Percentiles rank a stretch among this genome's conserved stretches.
These are phyloP conservation scores for Arnoldichthys spilopterus DNA, from an alignment of 2,797 vertebrate species.

Conservation along the genomic window DNA sequence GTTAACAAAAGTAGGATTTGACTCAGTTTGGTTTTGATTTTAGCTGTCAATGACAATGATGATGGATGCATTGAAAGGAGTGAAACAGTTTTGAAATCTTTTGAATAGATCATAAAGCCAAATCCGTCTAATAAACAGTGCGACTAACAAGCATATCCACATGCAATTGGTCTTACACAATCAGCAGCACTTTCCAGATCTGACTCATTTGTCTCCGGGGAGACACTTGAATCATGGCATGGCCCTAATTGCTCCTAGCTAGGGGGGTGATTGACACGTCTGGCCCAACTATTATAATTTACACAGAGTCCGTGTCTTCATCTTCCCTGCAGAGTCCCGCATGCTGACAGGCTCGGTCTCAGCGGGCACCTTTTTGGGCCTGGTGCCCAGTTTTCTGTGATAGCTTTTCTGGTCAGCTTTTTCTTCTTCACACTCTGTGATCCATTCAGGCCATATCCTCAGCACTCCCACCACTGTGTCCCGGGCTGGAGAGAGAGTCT, in stretches of 20 bases:
- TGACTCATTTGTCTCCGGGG: constrained; percentile 6
- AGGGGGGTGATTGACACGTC: constrained; percentile 4
- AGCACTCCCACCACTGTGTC: not conserved
- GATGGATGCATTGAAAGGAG: constrained; percentile 1
- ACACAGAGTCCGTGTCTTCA: not conserved
- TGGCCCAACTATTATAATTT: not conserved
- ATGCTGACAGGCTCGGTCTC: not conserved
- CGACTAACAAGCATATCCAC: not conserved
- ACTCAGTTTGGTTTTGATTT: constrained; percentile 8
- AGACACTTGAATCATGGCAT: constrained; percentile 8
- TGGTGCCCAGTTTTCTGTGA: constrained; percentile 5
- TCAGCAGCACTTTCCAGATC: not conserved
- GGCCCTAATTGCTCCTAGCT: not conserved
- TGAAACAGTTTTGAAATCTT: not conserved
- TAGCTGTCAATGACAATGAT: not conserved
- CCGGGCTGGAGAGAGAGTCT: not conserved
- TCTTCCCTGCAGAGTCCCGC: not conserved
- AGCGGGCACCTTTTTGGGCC: not conserved
- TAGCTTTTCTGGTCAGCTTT: constrained; percentile 28
- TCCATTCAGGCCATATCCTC: not conserved
- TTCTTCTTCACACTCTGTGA: constrained; percentile 4
- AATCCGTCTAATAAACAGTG: not conserved
- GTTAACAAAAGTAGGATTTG: constrained; percentile 8
- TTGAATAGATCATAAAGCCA: not conserved
- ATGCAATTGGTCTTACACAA: not conserved